Base-by-base conservation (phyloP, 2,797 vertebrate species). In the Enteromius radiatus region DNA sequence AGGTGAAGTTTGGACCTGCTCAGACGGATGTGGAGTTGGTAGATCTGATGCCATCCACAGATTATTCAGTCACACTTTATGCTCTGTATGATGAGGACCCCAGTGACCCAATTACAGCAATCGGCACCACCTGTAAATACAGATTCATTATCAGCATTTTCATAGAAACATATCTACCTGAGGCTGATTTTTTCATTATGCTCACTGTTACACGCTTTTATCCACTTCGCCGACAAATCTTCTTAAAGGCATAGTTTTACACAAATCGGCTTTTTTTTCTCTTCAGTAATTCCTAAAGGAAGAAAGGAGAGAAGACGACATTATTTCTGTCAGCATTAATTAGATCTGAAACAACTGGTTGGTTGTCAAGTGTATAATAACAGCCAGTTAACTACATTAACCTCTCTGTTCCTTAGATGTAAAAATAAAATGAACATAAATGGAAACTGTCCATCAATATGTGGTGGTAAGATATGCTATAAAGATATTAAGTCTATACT, bases 81-180 rank as follows among this genome's bases (percentile, higher is more conserved):
- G 96, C 96, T 0, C 93, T 98, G 82, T 95, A 93, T 0, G 96
- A 97, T 1, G 94, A 96, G 10, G 97, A 99, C 3, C 94, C 95
- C 43, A 98, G 98, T 0, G 96, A 98, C 69, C 96, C 96, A 0
- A 93, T 92, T 87, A 96, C 94, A 41, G 90, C 96, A 83, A 93
- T 92, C 0, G 95, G 95, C 86, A 94, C 95, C 85, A 99, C 97
- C 38, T 2, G 97, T 99, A 92, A 94, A 94, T 86, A 15, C 7
- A 23, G 19, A 26, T 73, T 23, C 9, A 11, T 11, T 43, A 54
- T 52, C 6, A 45, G 49, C 12, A 47, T 38, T 33, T 41, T 36
- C 26, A 15, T 45, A 23, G 4, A 43, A 28, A 41, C 10, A 9
- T 38, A 49, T 31, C 2, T 10, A n/a, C 33, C 71, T 71, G 36